A percentile compares a stretch with the other conserved stretches of the same genome.
These are phyloP conservation scores for Saccopteryx bilineata DNA, from an alignment of 2,113 vertebrate genomes.

Conservation along the genomic window DNA sequence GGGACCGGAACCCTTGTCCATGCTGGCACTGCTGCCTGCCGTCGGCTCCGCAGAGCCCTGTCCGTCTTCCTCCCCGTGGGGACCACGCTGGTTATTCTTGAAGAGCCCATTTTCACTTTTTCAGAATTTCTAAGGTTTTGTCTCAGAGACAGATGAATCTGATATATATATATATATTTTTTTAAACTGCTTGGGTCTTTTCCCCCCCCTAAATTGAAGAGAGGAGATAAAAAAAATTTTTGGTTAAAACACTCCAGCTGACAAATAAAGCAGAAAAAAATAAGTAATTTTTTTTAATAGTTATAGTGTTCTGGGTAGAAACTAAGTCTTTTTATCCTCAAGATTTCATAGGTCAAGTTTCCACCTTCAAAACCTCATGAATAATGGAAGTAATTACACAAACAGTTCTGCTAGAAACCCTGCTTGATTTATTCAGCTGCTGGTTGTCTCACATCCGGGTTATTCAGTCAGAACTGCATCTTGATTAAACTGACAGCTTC, in stretches of 20 bases:
- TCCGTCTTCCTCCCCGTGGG: neutral
- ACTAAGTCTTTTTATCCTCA: slow-evolving; percentile 56
- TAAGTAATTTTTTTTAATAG: neutral
- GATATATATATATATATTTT: neutral
- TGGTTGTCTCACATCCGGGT: slow-evolving; percentile 63
- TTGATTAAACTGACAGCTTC: slow-evolving; percentile 73
- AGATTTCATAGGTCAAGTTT: slow-evolving; percentile 71
- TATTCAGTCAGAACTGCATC: slow-evolving; percentile 69
- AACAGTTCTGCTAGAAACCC: slow-evolving; percentile 54
- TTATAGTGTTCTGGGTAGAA: slow-evolving; percentile 11
- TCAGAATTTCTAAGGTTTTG: neutral
- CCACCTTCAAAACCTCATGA: slow-evolving; percentile 46
- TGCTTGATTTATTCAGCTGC: slow-evolving; percentile 72
- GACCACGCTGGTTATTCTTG: neutral
- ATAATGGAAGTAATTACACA: slow-evolving; percentile 72
- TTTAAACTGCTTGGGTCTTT: neutral
- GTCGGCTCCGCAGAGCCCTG: neutral
- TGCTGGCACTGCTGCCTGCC: neutral
- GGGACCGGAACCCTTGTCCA: neutral
- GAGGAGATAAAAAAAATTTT: slow-evolving; percentile 22
- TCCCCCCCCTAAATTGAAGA: neutral
- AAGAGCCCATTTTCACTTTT: neutral
- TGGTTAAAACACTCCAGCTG: neutral
- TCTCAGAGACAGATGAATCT: neutral
- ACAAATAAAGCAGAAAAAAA: neutral